These are phyloP conservation scores for Hedychridium roseum DNA, from an alignment of 2,888 invertebrate species.

Conservation along the genomic window DNA sequence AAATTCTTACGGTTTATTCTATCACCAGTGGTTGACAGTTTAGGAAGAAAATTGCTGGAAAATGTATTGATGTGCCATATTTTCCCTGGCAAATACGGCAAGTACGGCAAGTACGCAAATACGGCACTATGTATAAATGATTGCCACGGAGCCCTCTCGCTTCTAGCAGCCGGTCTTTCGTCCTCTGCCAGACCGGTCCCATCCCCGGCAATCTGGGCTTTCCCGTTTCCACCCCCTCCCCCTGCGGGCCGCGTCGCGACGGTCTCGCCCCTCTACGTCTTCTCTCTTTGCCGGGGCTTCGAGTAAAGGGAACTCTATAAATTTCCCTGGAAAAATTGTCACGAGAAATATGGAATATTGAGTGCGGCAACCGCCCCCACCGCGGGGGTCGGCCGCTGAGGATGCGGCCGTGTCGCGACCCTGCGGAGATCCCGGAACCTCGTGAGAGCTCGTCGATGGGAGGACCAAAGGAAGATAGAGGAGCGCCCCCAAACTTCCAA, in stretches of 20 bases:
- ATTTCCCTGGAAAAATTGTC: conserved; percentile 52
- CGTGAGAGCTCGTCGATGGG: not conserved
- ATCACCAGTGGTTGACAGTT: too few relatives aligned
- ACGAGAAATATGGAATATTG: conserved; percentile 52
- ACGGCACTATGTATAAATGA: too few relatives aligned
- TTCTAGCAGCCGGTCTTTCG: too few relatives aligned
- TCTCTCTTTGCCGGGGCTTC: conserved; percentile 11
- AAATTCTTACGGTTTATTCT: too few relatives aligned
- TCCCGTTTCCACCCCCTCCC: not conserved
- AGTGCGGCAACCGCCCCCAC: conserved; percentile 32
- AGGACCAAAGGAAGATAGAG: not conserved
- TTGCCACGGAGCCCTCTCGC: too few relatives aligned
- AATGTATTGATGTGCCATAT: too few relatives aligned
- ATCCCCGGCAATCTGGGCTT: too few relatives aligned
- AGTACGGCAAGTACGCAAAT: too few relatives aligned
- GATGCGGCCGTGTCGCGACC: conserved; percentile 8
- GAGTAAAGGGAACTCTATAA: conserved; percentile 48
- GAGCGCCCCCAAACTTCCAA: not conserved
- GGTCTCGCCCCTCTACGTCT: conserved; percentile 5
- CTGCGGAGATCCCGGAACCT: conserved; percentile 8
- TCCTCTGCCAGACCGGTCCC: too few relatives aligned
- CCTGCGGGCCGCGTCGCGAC: not conserved
- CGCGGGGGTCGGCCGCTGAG: conserved; percentile 8
- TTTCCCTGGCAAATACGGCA: too few relatives aligned
- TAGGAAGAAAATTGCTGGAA: too few relatives aligned